Percentiles rank a stretch among this genome's conserved stretches.
Evolutionary conservation across 53 echinoderm and acorn worm species (phyloP).

Genomic region (Astropecten irregularis): DNA sequence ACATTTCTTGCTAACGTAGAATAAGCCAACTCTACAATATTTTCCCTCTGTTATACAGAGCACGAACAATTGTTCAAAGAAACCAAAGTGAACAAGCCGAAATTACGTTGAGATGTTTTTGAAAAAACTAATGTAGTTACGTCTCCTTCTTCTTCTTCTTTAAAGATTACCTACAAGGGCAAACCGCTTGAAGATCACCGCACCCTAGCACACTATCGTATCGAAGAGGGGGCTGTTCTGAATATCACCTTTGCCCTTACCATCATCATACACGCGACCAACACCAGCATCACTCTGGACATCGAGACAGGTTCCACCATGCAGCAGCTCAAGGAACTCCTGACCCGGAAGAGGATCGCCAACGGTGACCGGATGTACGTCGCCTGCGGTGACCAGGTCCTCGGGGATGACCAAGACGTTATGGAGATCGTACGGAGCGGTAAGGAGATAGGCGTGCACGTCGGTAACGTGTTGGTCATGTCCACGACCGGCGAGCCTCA

Average conservation of each 20-base stretch:
- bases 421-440: slow-evolving; percentile 39
- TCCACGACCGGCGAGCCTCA: slow-evolving; percentile 57
- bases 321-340: slow-evolving; percentile 50
- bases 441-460: slow-evolving; percentile 45
- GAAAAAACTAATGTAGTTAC: too few relatives aligned
- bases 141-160: neutral
- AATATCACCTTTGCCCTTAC: slow-evolving; percentile 24
- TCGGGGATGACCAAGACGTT: slow-evolving; percentile 50
- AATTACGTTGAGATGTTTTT: too few relatives aligned
- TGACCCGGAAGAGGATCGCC: slow-evolving; percentile 29
- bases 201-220: slow-evolving; percentile 50
- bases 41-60: too few relatives aligned
- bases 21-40: too few relatives aligned
- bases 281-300: slow-evolving; percentile 40
- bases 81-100: too few relatives aligned
- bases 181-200: slow-evolving; percentile 56
- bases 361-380: slow-evolving; percentile 35
- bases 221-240: slow-evolving; percentile 50
- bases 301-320: slow-evolving; percentile 57
- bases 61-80: too few relatives aligned
- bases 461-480: slow-evolving; percentile 61
- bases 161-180: slow-evolving; percentile 36
- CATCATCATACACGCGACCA: slow-evolving; percentile 28
- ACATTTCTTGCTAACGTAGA: too few relatives aligned
- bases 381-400: slow-evolving; percentile 50